A percentile compares a stretch with the other conserved stretches of the same genome.
phyloP scores from a whole-genome alignment of 2,113 vertebrate species.

The Calidris pygmaea region DNA sequence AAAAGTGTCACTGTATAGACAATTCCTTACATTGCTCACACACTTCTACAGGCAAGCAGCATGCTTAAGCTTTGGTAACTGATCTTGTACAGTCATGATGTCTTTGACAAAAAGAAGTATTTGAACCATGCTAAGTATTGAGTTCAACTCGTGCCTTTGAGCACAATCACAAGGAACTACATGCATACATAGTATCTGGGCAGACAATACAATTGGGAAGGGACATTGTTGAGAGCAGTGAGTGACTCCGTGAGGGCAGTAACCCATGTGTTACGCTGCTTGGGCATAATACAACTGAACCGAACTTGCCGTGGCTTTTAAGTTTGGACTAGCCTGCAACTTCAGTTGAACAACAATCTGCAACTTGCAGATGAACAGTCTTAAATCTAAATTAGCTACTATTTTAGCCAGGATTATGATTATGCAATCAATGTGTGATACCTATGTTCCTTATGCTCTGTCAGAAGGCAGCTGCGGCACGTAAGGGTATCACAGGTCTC shows the following conservation, averaged over 20 bases:
- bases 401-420: not conserved
- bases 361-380: not conserved
- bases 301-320: not conserved
- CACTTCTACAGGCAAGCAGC: not conserved
- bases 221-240: not conserved
- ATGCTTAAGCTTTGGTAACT: not conserved
- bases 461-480: conserved; percentile 74
- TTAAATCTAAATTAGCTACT: not conserved
- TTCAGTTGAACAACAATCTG: not conserved
- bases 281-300: not conserved
- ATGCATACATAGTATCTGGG: not conserved
- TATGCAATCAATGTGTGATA: not conserved
- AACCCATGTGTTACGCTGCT: accelerated
- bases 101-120: not conserved
- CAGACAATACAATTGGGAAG: not conserved
- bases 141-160: not conserved
- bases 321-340: not conserved
- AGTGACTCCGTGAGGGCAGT: not conserved
- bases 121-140: not conserved
- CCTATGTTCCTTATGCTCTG: conserved; percentile 82
- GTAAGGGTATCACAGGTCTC: conserved; percentile 79
- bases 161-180: not conserved
- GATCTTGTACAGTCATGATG: not conserved
- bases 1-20: not conserved
- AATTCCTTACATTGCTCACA: not conserved